These are phyloP conservation scores for Phorcus lineatus DNA, from an alignment of 2,888 invertebrate species.

Conservation along the genomic window DNA sequence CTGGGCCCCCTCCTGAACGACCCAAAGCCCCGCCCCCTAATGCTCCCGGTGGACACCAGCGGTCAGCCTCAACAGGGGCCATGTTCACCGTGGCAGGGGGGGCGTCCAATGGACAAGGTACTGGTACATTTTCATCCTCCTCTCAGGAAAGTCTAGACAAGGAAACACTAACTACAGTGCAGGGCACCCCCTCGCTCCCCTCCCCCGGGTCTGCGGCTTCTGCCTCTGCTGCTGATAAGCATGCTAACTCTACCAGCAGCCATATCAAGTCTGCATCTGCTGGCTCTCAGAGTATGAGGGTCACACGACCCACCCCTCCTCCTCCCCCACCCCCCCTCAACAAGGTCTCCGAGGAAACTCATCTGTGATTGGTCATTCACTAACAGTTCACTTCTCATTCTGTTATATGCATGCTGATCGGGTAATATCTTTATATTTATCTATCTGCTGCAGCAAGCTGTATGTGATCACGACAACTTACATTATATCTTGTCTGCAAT, in stretches of 20 bases:
- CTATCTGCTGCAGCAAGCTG: not conserved
- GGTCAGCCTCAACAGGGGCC: constrained; percentile 65
- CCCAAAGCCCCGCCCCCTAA: constrained; percentile 31
- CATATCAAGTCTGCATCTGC: constrained; percentile 16
- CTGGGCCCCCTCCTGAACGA: constrained; percentile 38
- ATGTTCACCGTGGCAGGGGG: constrained; percentile 25
- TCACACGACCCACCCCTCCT: constrained; percentile 61
- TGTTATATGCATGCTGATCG: not conserved
- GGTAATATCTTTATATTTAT: not conserved
- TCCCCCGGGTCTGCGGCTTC: not conserved
- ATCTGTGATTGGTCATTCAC: constrained; percentile 49
- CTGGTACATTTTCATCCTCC: constrained; percentile 18
- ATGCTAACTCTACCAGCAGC: constrained; percentile 15
- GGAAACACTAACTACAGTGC: not conserved
- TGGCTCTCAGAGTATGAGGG: constrained; percentile 37
- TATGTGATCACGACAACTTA: constrained; percentile 7
- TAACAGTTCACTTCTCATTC: not conserved
- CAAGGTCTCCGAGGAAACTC: constrained; percentile 61
- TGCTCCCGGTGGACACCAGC: constrained; percentile 49
- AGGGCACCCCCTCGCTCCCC: not conserved
- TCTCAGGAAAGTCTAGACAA: constrained; percentile 27
- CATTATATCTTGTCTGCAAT: not conserved
- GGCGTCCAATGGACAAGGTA: constrained; percentile 22
- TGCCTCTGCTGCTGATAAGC: constrained; percentile 25
- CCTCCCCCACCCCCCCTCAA: constrained; percentile 63